phyloP scores from a whole-genome alignment of 2,113 vertebrate genomes.

The Planiliza haematocheilus region DNA sequence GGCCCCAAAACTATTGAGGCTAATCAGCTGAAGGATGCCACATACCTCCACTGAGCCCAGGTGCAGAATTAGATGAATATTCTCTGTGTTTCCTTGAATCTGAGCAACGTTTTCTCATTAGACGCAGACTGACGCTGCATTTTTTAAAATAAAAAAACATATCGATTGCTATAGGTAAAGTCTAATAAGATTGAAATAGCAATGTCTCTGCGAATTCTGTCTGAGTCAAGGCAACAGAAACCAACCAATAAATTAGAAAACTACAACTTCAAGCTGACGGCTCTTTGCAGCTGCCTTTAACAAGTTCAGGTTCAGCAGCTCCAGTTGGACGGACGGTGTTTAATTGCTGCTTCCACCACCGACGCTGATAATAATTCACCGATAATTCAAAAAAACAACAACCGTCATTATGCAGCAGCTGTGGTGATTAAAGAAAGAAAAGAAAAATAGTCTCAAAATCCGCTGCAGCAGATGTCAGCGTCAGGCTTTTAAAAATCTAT shows the following conservation, averaged over 20 bases:
- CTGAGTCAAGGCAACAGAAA: background rate
- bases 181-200: background rate
- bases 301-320: background rate
- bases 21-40: background rate
- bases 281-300: background rate
- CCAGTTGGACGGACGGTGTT: background rate
- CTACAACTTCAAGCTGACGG: background rate
- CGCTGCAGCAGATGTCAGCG: too few relatives aligned
- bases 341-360: background rate
- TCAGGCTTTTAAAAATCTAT: background rate
- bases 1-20: background rate
- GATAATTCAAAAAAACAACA: too few relatives aligned
- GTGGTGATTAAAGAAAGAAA: background rate
- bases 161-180: background rate
- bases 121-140: too few relatives aligned
- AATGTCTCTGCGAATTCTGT: too few relatives aligned
- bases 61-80: background rate
- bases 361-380: background rate
- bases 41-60: background rate
- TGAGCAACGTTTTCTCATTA: background rate
- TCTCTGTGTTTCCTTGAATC: background rate
- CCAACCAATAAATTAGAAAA: background rate
- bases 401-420: too few relatives aligned
- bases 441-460: background rate
- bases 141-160: background rate